Conservation (phyloP, 2,888 invertebrate species). For the Sympetrum striolatum region DNA sequence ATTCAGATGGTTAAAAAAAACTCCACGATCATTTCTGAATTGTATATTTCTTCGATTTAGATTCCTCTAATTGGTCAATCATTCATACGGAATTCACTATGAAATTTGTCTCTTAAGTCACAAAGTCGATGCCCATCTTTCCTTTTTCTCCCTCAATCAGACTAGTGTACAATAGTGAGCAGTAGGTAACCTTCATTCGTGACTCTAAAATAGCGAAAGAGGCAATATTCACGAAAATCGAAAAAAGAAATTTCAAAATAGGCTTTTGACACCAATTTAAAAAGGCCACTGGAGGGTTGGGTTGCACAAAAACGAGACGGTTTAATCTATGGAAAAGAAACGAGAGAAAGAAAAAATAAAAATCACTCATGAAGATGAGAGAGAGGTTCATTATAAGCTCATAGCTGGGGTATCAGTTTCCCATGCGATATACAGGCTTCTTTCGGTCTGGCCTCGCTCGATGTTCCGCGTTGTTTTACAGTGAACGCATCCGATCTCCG, state of each 20-base stretch:
- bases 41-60: too few species aligned
- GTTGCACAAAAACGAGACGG: background rate
- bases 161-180: too few species aligned
- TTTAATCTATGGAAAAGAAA: background rate
- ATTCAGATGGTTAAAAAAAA: too few species aligned
- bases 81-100: too few species aligned
- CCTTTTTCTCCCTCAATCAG: too few species aligned
- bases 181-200: too few species aligned
- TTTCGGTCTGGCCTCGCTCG: background rate
- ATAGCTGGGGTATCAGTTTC: conserved; percentile 8
- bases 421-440: background rate
- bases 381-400: conserved; percentile 28
- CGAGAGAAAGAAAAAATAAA: background rate
- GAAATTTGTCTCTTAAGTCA: too few species aligned
- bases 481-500: background rate
- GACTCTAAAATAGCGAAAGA: background rate
- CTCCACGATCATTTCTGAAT: too few species aligned
- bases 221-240: background rate
- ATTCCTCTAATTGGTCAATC: too few species aligned
- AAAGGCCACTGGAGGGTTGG: background rate
- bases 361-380: background rate
- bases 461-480: background rate
- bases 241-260: too few species aligned
- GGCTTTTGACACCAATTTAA: background rate
- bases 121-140: too few species aligned